phyloP scores from a whole-genome alignment of 2,113 vertebrate species.

The Acanthochromis polyacanthus region DNA sequence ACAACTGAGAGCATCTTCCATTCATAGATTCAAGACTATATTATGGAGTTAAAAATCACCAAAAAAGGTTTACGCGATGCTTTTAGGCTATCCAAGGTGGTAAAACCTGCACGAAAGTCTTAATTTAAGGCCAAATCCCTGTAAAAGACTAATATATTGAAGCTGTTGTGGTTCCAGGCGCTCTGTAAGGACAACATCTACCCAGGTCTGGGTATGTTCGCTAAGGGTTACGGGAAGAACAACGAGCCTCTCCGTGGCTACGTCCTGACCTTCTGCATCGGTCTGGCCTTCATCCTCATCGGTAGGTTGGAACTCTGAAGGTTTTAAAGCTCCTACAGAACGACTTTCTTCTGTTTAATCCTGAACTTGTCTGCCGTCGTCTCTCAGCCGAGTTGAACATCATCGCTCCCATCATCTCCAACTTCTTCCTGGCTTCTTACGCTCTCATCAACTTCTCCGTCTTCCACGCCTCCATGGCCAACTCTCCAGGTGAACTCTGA shows the following conservation, averaged over 20 bases:
- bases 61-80: too few relatives aligned
- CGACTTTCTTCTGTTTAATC: neutral
- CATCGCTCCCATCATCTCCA: constrained; percentile 99
- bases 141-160: neutral
- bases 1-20: too few relatives aligned
- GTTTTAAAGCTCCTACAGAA: neutral
- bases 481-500: constrained; percentile 91
- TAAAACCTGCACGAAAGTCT: too few relatives aligned
- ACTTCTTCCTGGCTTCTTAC: constrained; percentile 98
- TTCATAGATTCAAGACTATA: too few relatives aligned
- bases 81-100: too few relatives aligned
- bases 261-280: constrained; percentile 95
- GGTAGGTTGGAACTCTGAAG: constrained; percentile 82
- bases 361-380: neutral
- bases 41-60: too few relatives aligned
- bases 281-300: constrained; percentile 97
- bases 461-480: constrained; percentile 96
- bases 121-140: neutral
- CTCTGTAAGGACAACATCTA: constrained; percentile 98
- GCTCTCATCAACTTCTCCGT: constrained; percentile 99
- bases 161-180: constrained; percentile 82
- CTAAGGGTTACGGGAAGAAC: constrained; percentile 97
- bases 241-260: constrained; percentile 97
- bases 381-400: constrained; percentile 92
- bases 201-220: constrained; percentile 93